Evolutionary conservation across 2,888 invertebrate genomes (phyloP).

Genomic region (Amblyjoppa fuscipennis): DNA sequence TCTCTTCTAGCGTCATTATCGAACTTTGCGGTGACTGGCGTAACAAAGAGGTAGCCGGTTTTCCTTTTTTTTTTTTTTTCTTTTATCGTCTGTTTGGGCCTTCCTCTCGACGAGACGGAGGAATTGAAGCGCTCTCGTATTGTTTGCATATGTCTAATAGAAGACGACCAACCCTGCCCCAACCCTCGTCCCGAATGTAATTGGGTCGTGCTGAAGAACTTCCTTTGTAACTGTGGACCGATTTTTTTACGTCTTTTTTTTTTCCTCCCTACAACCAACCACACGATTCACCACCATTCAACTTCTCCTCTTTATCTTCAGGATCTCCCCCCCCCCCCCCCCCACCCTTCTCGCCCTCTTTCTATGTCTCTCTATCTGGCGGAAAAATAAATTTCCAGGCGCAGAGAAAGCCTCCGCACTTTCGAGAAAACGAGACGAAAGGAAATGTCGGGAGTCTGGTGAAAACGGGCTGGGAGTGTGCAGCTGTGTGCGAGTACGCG

Average conservation of each 20-base stretch:
- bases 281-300: too few species aligned
- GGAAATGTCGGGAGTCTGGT: slow-evolving; percentile 13
- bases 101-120: slow-evolving; percentile 20
- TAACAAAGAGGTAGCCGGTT: slow-evolving; percentile 19
- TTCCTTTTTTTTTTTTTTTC: slow-evolving; percentile 32
- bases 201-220: slow-evolving; percentile 30
- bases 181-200: slow-evolving; percentile 27
- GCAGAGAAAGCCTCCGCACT: slow-evolving; percentile 6
- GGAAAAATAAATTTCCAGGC: slow-evolving; percentile 57
- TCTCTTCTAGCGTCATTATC: slow-evolving; percentile 8
- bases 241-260: background rate
- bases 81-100: slow-evolving; percentile 6
- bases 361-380: background rate
- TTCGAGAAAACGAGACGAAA: slow-evolving; percentile 24
- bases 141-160: slow-evolving; percentile 47
- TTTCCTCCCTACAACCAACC: background rate
- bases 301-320: too few species aligned
- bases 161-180: slow-evolving; percentile 6
- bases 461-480: background rate
- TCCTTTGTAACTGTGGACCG: slow-evolving; percentile 28
- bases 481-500: background rate
- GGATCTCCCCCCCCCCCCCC: too few species aligned
- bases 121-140: slow-evolving; percentile 23
- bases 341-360: too few species aligned
- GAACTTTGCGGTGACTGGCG: slow-evolving; percentile 21